Evolutionary conservation across 2,113 vertebrate species (phyloP).

Genomic region (Centropus bengalensis): DNA sequence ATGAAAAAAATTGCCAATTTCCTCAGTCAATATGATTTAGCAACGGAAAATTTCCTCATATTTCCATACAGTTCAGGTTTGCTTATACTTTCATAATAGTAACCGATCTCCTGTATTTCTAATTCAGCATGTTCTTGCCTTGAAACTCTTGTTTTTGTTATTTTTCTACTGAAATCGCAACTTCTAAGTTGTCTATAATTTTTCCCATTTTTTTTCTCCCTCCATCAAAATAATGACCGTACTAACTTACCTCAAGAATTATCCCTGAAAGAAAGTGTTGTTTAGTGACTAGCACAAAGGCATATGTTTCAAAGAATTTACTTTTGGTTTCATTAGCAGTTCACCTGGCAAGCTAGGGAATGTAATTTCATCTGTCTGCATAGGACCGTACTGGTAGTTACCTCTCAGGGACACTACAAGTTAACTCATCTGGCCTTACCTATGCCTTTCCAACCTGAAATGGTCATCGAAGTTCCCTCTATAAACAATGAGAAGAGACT

Average conservation of each 20-base stretch:
- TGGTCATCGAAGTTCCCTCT: background rate
- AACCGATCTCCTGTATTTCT: background rate
- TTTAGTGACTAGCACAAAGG: background rate
- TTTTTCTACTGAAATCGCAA: background rate
- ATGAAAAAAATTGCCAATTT: background rate
- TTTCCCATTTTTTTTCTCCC: background rate
- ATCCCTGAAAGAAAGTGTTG: background rate
- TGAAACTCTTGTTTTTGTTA: background rate
- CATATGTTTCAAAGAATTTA: background rate
- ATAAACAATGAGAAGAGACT: background rate
- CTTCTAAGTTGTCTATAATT: background rate
- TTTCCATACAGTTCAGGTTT: background rate
- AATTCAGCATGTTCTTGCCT: background rate
- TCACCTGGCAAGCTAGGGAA: background rate
- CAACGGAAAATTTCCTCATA: background rate
- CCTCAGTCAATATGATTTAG: background rate
- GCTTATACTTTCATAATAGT: background rate
- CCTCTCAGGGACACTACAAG: background rate
- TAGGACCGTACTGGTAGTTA: background rate
- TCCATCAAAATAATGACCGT: background rate
- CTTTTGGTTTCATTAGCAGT: background rate
- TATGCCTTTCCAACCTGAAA: background rate
- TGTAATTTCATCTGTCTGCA: background rate
- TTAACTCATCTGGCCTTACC: background rate
- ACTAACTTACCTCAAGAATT: background rate